Evolutionary conservation across 1,140 invertebrate species (phyloP).

Genomic region (Orius insidiosus): DNA sequence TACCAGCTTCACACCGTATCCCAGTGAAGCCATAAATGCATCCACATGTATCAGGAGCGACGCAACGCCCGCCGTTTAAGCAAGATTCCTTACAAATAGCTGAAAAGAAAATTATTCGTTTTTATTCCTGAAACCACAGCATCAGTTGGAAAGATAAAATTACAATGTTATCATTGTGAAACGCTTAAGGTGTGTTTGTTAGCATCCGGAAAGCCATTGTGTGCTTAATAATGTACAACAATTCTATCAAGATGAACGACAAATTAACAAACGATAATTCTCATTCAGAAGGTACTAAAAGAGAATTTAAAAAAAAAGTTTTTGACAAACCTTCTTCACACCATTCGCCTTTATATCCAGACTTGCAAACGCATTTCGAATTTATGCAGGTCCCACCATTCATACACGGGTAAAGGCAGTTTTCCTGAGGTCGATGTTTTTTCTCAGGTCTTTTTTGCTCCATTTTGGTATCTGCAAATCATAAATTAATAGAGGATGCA

Average conservation of each 20-base stretch:
- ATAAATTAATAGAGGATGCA: neutral
- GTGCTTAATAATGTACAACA: neutral
- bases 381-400: constrained; percentile 58
- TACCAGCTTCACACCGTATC: constrained; percentile 60
- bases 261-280: neutral
- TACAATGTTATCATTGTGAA: neutral
- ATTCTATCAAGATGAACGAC: neutral
- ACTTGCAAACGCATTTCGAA: constrained; percentile 50
- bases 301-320: constrained; percentile 3
- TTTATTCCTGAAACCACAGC: neutral
- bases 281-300: neutral
- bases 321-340: constrained; percentile 50
- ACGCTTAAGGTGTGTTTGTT: neutral
- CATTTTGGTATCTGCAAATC: neutral
- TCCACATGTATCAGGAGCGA: constrained; percentile 67
- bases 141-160: neutral
- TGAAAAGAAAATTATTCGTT: constrained; percentile 27
- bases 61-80: constrained; percentile 67
- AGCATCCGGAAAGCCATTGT: neutral
- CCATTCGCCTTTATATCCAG: constrained; percentile 56
- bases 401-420: constrained; percentile 42
- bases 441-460: neutral
- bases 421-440: neutral
- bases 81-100: constrained; percentile 64
- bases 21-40: constrained; percentile 75